These are phyloP conservation scores for Lochmaea crataegi DNA, from an alignment of 2,888 invertebrate species.

Conservation along the genomic window DNA sequence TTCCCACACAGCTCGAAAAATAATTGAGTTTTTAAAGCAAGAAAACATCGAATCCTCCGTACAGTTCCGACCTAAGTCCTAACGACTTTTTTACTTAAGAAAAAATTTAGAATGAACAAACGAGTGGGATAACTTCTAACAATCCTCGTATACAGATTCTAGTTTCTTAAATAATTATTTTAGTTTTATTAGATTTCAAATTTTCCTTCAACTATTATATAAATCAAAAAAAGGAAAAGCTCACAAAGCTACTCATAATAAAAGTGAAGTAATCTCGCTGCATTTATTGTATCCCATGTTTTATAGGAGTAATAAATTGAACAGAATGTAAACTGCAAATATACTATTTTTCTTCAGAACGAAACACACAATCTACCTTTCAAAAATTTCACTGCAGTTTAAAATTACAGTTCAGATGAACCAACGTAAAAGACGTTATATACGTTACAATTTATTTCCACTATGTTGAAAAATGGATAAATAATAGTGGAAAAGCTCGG, in stretches of 20 bases:
- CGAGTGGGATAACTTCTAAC: too few species aligned
- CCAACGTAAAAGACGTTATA: slow-evolving; percentile 19
- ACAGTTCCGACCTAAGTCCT: too few species aligned
- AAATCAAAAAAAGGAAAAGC: not conserved
- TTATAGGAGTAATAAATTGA: not conserved
- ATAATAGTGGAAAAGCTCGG: slow-evolving; percentile 14
- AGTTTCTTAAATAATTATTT: too few species aligned
- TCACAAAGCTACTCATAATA: not conserved
- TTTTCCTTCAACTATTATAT: too few species aligned
- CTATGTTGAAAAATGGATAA: slow-evolving; percentile 20
- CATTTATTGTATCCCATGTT: not conserved
- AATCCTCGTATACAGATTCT: too few species aligned
- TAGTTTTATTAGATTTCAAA: too few species aligned
- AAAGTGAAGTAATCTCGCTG: not conserved
- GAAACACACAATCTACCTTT: slow-evolving; percentile 2
- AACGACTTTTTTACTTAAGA: too few species aligned
- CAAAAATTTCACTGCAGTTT: slow-evolving; percentile 6
- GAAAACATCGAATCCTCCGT: too few species aligned
- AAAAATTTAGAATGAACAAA: too few species aligned
- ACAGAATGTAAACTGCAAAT: not conserved
- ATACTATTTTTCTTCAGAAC: not conserved
- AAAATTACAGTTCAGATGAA: slow-evolving; percentile 15
- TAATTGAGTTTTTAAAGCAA: too few species aligned
- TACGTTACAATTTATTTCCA: slow-evolving; percentile 24
- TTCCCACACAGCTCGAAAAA: too few species aligned